A percentile compares a stretch with the other conserved stretches of the same genome.
These are phyloP conservation scores for Aphis gossypii DNA, from an alignment of 1,140 invertebrate species.

Conservation along the genomic window DNA sequence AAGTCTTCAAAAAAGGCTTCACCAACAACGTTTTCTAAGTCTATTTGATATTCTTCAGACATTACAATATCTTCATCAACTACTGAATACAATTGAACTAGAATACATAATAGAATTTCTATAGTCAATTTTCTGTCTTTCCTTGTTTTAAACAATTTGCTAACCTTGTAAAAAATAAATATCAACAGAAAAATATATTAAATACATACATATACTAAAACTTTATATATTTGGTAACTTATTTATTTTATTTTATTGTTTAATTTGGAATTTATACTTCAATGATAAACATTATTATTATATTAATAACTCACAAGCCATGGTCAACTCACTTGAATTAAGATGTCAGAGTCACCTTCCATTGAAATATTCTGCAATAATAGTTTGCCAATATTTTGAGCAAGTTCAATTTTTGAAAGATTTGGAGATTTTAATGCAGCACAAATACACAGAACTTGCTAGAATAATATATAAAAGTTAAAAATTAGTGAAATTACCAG, in stretches of 20 bases:
- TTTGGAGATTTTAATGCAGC: slow-evolving; percentile 51
- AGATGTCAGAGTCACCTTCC: slow-evolving; percentile 34
- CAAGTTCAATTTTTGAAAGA: slow-evolving; percentile 48
- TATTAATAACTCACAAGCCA: neutral
- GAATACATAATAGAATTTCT: slow-evolving; percentile 53
- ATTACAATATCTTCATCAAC: slow-evolving; percentile 40
- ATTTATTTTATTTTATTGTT: too few relatives aligned
- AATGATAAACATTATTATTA: neutral
- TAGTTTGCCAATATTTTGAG: slow-evolving; percentile 52
- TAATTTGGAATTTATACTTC: too few relatives aligned
- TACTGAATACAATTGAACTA: slow-evolving; percentile 51
- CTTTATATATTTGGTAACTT: too few relatives aligned
- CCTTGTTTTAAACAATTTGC: slow-evolving; percentile 50
- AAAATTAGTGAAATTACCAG: neutral
- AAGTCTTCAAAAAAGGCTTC: slow-evolving; percentile 44
- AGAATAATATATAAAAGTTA: neutral
- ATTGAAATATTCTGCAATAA: slow-evolving; percentile 52
- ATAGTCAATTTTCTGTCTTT: slow-evolving; percentile 47
- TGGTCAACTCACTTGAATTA: slow-evolving; percentile 18
- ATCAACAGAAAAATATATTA: neutral
- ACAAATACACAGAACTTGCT: slow-evolving; percentile 52
- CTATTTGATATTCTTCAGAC: slow-evolving; percentile 28
- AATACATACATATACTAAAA: neutral
- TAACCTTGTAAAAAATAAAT: slow-evolving; percentile 31
- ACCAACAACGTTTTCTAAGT: slow-evolving; percentile 40